A percentile compares a stretch with the other conserved stretches of the same genome.
These are phyloP conservation scores for Aleiodes leptofemur DNA, from an alignment of 2,888 invertebrate species.

Conservation along the genomic window DNA sequence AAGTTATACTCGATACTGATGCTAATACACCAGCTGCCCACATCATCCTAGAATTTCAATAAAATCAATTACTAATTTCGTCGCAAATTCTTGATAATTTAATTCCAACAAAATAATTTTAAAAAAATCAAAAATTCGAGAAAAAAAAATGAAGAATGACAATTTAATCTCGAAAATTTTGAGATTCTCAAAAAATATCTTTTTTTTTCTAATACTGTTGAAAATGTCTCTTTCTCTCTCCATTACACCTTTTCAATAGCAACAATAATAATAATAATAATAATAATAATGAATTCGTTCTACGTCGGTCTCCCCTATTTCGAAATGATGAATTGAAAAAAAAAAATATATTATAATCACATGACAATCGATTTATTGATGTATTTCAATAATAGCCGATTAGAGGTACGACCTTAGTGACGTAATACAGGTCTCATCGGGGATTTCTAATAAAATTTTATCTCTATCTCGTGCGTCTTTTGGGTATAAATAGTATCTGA, in stretches of 20 bases:
- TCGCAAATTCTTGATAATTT: not conserved
- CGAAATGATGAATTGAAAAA: not conserved
- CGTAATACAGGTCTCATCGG: constrained; percentile 13
- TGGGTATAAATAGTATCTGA: constrained; percentile 1
- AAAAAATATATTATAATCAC: not conserved
- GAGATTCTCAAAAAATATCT: too few relatives aligned
- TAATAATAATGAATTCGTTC: not conserved
- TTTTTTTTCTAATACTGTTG: too few relatives aligned
- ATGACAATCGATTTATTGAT: constrained; percentile 28
- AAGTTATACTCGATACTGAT: constrained; percentile 96
- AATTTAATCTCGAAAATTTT: too few relatives aligned
- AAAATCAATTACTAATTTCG: constrained; percentile 32
- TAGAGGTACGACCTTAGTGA: constrained; percentile 20
- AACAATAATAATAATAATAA: constrained; percentile 9
- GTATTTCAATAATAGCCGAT: constrained; percentile 10
- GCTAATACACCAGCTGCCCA: constrained; percentile 99
- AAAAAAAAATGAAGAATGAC: too few relatives aligned
- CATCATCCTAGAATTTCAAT: constrained; percentile 87
- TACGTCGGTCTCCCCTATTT: too few relatives aligned
- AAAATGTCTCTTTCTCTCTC: too few relatives aligned
- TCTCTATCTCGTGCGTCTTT: constrained; percentile 15
- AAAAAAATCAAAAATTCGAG: too few relatives aligned
- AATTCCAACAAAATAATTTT: not conserved
- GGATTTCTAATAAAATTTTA: constrained; percentile 17
- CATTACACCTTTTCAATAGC: too few relatives aligned